Evolutionary conservation across 2,113 vertebrate species (phyloP).

Genomic region (Sinocyclocheilus anshuiensis): DNA sequence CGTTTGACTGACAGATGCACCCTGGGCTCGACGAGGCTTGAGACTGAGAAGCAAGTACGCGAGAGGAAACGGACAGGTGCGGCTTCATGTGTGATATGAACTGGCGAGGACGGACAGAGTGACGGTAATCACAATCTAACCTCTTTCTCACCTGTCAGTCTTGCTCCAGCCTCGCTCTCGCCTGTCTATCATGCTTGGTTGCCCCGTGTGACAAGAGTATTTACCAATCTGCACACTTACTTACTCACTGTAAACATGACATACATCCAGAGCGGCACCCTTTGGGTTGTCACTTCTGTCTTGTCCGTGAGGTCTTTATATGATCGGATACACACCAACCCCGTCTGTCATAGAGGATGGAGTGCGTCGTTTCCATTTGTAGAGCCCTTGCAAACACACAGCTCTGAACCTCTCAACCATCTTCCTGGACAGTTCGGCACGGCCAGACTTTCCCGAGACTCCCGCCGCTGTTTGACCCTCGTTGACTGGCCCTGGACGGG

Average conservation of each 20-base stretch:
- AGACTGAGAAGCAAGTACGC: not conserved
- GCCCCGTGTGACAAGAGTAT: conserved; percentile 75
- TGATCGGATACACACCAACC: not conserved
- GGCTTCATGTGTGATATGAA: conserved; percentile 28
- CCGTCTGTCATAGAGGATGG: not conserved
- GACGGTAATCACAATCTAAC: conserved; percentile 65
- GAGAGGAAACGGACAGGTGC: conserved; percentile 40
- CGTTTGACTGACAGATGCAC: conserved; percentile 44
- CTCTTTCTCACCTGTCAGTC: conserved; percentile 78
- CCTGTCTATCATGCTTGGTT: conserved; percentile 55
- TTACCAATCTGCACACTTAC: conserved; percentile 59
- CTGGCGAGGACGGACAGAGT: conserved; percentile 17
- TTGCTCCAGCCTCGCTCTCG: conserved; percentile 37
- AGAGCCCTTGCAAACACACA: not conserved
- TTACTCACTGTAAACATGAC: conserved; percentile 46
- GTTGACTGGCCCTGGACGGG: conserved; percentile 27
- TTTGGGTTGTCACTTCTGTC: conserved; percentile 50
- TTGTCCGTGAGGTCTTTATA: not conserved
- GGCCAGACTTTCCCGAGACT: conserved; percentile 21
- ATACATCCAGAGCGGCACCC: conserved; percentile 55
- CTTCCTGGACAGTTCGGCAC: conserved; percentile 6
- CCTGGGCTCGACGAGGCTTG: conserved; percentile 31
- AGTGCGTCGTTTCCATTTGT: no score
- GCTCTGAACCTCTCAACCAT: not conserved
- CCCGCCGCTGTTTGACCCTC: conserved; percentile 32